Percentiles rank a stretch among this genome's conserved stretches.
Conservation (phyloP, 2,113 vertebrate species). For the Amphiprion ocellaris region DNA sequence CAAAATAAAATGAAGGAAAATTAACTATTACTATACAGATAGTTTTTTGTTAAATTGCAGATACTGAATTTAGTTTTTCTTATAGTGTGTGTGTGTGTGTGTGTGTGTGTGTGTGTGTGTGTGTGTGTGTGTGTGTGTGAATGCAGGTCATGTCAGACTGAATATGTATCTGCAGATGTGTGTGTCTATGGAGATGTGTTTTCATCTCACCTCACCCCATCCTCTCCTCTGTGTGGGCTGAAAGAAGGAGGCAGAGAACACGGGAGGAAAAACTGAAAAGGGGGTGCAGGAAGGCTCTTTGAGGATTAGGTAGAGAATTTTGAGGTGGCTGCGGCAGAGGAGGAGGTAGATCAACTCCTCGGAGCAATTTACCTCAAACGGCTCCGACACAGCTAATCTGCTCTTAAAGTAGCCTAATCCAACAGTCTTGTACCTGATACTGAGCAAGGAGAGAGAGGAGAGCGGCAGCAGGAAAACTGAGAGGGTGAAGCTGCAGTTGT, state of each 20-base stretch:
- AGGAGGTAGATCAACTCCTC: slow-evolving; percentile 74
- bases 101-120: too few relatives aligned
- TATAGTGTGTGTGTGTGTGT: too few relatives aligned
- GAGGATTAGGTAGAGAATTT: slow-evolving; percentile 84
- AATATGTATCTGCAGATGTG: too few relatives aligned
- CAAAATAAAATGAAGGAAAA: too few relatives aligned
- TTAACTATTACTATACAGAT: too few relatives aligned
- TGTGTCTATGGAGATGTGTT: neutral
- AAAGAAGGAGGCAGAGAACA: slow-evolving; percentile 1
- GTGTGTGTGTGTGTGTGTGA: too few relatives aligned
- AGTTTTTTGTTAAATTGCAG: too few relatives aligned
- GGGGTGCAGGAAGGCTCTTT: slow-evolving; percentile 72
- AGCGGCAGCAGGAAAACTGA: slow-evolving; percentile 40
- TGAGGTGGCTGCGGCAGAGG: slow-evolving; percentile 23
- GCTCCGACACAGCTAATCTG: slow-evolving; percentile 85
- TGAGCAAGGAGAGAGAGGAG: slow-evolving; percentile 51
- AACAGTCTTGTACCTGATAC: slow-evolving; percentile 84
- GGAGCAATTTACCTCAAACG: slow-evolving; percentile 86
- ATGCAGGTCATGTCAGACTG: too few relatives aligned
- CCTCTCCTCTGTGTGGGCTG: slow-evolving; percentile 48
- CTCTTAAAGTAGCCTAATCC: slow-evolving; percentile 87
- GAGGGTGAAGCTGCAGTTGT: neutral
- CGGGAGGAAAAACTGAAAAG: slow-evolving; percentile 41
- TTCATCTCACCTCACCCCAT: slow-evolving; percentile 6
- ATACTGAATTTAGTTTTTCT: too few relatives aligned